Conservation (phyloP, 2,888 invertebrate genomes). For the Acronicta psi region DNA sequence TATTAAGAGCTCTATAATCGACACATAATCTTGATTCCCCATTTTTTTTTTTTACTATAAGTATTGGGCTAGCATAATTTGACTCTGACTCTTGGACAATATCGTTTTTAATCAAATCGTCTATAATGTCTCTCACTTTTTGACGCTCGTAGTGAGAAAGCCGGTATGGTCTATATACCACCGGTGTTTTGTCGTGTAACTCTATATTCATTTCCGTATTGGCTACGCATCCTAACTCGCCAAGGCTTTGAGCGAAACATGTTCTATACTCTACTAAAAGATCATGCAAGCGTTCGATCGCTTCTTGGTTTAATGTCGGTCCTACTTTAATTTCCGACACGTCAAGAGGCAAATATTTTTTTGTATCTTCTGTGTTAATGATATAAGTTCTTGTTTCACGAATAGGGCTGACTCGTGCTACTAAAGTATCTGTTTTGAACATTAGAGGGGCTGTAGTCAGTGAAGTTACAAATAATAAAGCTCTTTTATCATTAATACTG, state of each 20-base stretch:
- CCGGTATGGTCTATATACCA: conserved; percentile 8
- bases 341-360: too few relatives aligned
- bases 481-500: background rate
- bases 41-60: conserved; percentile 19
- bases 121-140: conserved; percentile 10
- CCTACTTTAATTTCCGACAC: conserved; percentile 1
- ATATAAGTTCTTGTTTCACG: background rate
- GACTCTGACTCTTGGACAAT: conserved; percentile 16
- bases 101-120: conserved; percentile 13
- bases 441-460: background rate
- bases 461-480: background rate
- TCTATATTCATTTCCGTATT: conserved; percentile 3
- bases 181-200: conserved; percentile 1
- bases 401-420: background rate
- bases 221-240: conserved; percentile 2
- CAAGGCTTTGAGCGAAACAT: conserved; percentile 1
- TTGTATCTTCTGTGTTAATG: too few relatives aligned
- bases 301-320: background rate
- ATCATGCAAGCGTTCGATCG: background rate
- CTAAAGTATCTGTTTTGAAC: background rate
- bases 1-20: conserved; percentile 19
- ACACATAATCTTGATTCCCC: conserved; percentile 13
- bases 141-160: conserved; percentile 2
- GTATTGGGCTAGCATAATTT: conserved; percentile 14
- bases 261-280: background rate